Conservation (phyloP, 2,113 vertebrate species). For the Steatornis caripensis region DNA sequence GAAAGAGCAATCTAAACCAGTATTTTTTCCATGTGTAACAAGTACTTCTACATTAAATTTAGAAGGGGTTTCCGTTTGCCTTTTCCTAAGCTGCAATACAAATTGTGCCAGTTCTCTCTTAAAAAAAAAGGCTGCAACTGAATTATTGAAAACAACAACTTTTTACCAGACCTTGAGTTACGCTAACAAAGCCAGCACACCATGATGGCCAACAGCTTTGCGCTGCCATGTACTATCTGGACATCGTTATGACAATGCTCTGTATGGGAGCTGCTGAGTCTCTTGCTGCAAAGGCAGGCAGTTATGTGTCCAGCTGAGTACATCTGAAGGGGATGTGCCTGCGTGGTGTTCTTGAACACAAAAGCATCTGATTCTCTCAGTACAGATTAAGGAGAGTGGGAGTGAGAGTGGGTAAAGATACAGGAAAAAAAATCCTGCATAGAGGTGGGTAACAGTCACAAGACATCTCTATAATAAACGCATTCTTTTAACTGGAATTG, state of each 20-base stretch:
- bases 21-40: neutral
- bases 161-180: neutral
- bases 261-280: neutral
- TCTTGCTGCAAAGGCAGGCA: neutral
- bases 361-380: neutral
- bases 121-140: neutral
- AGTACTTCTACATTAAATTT: neutral
- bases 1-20: neutral
- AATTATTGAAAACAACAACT: neutral
- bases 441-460: conserved; percentile 1
- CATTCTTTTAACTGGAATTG: neutral
- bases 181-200: neutral
- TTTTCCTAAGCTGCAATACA: neutral
- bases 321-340: neutral
- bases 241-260: rapidly evolving
- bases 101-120: neutral
- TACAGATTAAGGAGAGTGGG: neutral
- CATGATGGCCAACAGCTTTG: neutral
- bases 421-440: neutral
- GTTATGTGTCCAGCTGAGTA: neutral
- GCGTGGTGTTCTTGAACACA: neutral
- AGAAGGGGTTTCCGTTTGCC: neutral
- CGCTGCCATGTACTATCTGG: neutral
- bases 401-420: conserved; percentile 8
- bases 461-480: neutral